These are phyloP conservation scores for Acanthoscelides obtectus DNA, from an alignment of 2,888 invertebrate species.

Conservation along the genomic window DNA sequence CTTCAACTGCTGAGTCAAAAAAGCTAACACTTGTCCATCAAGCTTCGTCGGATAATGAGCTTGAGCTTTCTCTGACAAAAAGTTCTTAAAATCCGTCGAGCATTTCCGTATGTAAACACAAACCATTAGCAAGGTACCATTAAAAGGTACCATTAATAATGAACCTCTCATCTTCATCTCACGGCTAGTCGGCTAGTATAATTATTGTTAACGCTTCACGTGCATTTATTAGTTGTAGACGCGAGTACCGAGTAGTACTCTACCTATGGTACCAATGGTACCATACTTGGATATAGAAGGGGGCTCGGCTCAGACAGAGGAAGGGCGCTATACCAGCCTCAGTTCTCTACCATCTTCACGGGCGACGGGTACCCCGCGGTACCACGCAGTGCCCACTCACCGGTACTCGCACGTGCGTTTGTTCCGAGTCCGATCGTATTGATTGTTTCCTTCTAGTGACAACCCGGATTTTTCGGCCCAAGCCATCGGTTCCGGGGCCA, in stretches of 20 bases:
- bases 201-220: background rate
- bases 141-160: background rate
- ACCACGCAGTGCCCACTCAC: too few species aligned
- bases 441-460: background rate
- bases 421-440: background rate
- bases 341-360: background rate
- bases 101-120: background rate
- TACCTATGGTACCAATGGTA: background rate
- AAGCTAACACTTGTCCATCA: background rate
- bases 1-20: background rate
- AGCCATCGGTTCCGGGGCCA: background rate
- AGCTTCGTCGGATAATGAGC: background rate
- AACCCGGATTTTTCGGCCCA: background rate
- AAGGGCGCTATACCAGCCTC: background rate
- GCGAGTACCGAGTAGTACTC: background rate
- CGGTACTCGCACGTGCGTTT: background rate
- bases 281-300: background rate
- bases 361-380: background rate
- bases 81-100: background rate
- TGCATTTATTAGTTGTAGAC: background rate
- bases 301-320: background rate
- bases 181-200: background rate
- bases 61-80: background rate
- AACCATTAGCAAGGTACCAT: background rate
- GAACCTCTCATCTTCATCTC: background rate